A percentile compares a stretch with the other conserved stretches of the same genome.
These are phyloP conservation scores for Eulemur rufifrons DNA, from an alignment of 2,113 vertebrate genomes.

Conservation along the genomic window DNA sequence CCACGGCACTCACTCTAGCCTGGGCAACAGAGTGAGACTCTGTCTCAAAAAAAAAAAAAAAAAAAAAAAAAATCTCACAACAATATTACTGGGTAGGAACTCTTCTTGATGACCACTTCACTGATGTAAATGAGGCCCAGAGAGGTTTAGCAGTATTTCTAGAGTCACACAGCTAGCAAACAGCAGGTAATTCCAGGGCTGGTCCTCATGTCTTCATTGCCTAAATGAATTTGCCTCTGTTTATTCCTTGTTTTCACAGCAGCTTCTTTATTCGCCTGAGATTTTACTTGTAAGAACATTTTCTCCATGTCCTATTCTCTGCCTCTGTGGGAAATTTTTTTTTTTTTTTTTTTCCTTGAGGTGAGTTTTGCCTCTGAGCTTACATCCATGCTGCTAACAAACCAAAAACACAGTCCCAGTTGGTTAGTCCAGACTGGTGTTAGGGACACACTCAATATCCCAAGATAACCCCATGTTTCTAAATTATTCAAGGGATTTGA, in stretches of 20 bases:
- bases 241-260: neutral
- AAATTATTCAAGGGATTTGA: neutral
- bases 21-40: no score
- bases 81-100: neutral
- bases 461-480: neutral
- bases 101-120: neutral
- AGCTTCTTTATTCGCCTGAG: neutral
- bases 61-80: neutral
- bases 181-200: neutral
- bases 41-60: no score
- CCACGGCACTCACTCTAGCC: no score
- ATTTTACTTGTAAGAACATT: neutral
- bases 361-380: neutral
- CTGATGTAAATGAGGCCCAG: neutral
- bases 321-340: neutral
- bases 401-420: neutral
- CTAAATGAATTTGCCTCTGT: neutral
- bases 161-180: neutral
- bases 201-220: neutral
- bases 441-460: rapidly evolving
- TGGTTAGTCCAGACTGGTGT: slow-evolving; percentile 2
- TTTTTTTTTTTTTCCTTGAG: neutral
- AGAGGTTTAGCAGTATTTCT: neutral
- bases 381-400: neutral
- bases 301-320: neutral